Evolutionary conservation across 2,797 vertebrate genomes (phyloP), one percentile per base, ranked within the genome.

Genomic region (Rhabdophis nuchalis): DNA sequence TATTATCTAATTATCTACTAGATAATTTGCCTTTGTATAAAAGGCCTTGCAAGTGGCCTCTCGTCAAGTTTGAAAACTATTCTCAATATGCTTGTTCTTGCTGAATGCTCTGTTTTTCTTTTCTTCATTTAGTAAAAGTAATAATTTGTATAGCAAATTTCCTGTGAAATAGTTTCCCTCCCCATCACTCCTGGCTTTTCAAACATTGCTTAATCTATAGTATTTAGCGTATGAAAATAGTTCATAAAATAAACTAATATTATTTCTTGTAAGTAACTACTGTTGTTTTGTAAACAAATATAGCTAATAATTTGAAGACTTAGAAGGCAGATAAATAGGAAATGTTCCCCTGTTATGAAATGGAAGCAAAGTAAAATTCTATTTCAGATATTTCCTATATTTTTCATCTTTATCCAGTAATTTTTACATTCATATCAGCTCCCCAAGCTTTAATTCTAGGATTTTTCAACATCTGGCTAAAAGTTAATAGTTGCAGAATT

Each of bases 311-410:
- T 92, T 10, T 52, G 91, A 25, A 0, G 6, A 92, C 82, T 16
- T 90, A 93, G 23, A 77, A 77, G 87, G 29, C 88, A 52, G 88
- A 58, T 93, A n/a, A 85, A 2, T 91, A 56, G 58, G 54, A 89
- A 92, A 85, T 36, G 0, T 14, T 7, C 85, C 23, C 29, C 1
- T 25, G 20, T 57, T 41, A 23, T 29, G 12, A 60, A 52, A 27
- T 25, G 36, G 41, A 18, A 86, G n/a, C 29, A 56, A 86, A 1
- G 0, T 41, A 13, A 90, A 88, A 20, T 90, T 58, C 64, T 8
- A 3, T 89, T 95, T 12, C 41, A 87, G 2, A 3, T 94, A 18
- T 57, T 54, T 89, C 8, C 41, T 89, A 92, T 89, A 52, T 25
- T 91, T 91, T 89, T 46, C 0, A 5, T 92, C 36, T 93, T 89